Evolutionary conservation across 2,888 invertebrate genomes (phyloP).

Genomic region (Diarsia dahlii): DNA sequence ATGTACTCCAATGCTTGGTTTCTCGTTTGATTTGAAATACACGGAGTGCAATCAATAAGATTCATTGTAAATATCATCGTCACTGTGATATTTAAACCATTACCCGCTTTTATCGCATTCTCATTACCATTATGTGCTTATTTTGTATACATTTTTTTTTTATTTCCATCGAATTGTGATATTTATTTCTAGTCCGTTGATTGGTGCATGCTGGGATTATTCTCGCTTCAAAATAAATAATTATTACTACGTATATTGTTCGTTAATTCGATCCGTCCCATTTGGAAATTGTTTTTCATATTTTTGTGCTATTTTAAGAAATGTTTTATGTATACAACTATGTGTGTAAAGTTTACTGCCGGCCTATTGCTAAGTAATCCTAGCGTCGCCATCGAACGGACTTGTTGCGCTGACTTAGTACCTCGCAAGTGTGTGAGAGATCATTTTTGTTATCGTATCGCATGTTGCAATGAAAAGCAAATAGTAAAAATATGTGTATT

Average conservation of each 20-base stretch:
- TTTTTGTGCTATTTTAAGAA: conserved; percentile 17
- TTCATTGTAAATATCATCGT: conserved; percentile 76
- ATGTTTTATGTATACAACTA: not conserved
- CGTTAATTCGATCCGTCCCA: conserved; percentile 45
- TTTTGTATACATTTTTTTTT: conserved; percentile 59
- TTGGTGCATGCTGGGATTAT: conserved; percentile 36
- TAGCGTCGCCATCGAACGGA: conserved; percentile 31
- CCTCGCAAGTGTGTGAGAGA: conserved; percentile 47
- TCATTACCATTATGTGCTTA: conserved; percentile 42
- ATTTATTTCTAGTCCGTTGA: conserved; percentile 51
- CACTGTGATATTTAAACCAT: conserved; percentile 71
- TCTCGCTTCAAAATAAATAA: conserved; percentile 17
- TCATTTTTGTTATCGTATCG: conserved; percentile 15
- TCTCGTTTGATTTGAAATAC: conserved; percentile 35
- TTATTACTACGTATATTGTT: conserved; percentile 1
- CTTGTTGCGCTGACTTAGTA: conserved; percentile 49
- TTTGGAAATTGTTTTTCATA: conserved; percentile 3
- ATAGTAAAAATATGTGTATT: not conserved
- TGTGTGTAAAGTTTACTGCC: not conserved
- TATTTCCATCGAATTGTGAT: conserved; percentile 68
- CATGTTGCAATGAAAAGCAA: not conserved
- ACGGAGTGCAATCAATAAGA: conserved; percentile 8
- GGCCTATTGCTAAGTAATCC: conserved; percentile 41
- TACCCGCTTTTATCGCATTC: conserved; percentile 47
- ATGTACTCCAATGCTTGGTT: conserved; percentile 39